Percentiles rank a stretch among this genome's conserved stretches.
These are phyloP conservation scores for Epinephelus coioides DNA, from an alignment of 2,797 vertebrate genomes.

Conservation along the genomic window DNA sequence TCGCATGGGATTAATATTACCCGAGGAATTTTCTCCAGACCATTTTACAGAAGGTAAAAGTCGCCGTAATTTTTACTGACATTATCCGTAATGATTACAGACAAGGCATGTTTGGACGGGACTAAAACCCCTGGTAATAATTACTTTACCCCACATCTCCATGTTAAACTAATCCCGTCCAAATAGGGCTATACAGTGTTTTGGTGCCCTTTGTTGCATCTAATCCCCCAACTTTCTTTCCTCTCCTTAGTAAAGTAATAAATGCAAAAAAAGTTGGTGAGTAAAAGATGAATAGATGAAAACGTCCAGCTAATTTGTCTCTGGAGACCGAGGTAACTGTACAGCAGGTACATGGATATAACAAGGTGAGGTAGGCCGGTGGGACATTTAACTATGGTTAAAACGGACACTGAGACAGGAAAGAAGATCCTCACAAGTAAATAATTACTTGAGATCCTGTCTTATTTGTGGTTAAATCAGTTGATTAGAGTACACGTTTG, in stretches of 20 bases:
- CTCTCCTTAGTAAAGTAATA: neutral
- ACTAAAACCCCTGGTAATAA: too few relatives aligned
- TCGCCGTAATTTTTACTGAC: too few relatives aligned
- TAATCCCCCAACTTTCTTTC: neutral
- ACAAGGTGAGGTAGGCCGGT: neutral
- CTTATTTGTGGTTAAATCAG: conserved; percentile 10
- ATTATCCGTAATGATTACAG: too few relatives aligned
- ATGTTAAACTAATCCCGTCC: too few relatives aligned
- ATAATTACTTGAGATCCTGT: conserved; percentile 1
- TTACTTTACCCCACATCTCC: too few relatives aligned
- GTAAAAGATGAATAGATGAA: neutral
- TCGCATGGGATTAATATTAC: too few relatives aligned
- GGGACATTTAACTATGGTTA: neutral
- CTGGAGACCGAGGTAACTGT: neutral
- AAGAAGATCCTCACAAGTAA: neutral
- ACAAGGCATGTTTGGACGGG: too few relatives aligned
- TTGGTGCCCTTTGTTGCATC: neutral
- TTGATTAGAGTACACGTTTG: conserved; percentile 5
- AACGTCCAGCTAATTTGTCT: neutral
- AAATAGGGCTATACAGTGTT: too few relatives aligned
- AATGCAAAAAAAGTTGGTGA: neutral
- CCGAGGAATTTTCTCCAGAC: too few relatives aligned
- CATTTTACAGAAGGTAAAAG: too few relatives aligned
- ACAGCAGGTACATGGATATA: neutral
- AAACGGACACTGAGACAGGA: neutral